Base-by-base conservation (phyloP, 2,888 invertebrate species). In the Sesia bembeciformis region DNA sequence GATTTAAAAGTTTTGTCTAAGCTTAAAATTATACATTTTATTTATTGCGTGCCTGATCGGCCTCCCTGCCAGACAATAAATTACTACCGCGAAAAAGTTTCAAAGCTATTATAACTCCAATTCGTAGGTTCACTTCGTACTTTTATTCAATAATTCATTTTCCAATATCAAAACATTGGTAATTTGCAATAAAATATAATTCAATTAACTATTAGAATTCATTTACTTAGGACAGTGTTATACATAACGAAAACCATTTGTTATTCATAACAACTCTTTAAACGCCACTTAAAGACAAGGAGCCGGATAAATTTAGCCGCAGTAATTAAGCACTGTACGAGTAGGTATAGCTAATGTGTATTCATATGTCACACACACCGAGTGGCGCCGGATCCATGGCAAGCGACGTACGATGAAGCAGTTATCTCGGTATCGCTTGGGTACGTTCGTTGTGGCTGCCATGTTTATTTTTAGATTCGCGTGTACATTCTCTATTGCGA, bases 401-500 rank as follows among this genome's bases (percentile, higher is more conserved):
- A 65, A 65, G 64, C 57, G 42, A 51, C 23, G 69, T 73, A 74
- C 68, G 72, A 72, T 73, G 76, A 61, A 78, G 72, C 76, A 74
- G 79, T 82, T 82, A 84, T 84, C 85, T 78, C 76, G 72, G 77
- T 75, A 81, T 81, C 80, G 81, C 74, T 77, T 78, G 78, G 76
- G 73, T 84, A 79, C 80, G 76, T 78, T 70, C 77, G 80, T 75
- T 80, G 77, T 80, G 74, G 69, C 72, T 70, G 74, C 78, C 80
- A 73, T 78, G 80, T 84, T 82, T 87, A 86, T 86, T 85, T 87
- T 87, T 84, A 83, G 82, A 76, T 74, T 78, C 77, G 79, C 73
- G 73, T 79, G 74, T 80, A 81, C 78, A 82, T 82, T 83, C 80
- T 79, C 79, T 78, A 78, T 80, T 79, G 77, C 81, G 71, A 80